Evolutionary conservation across 2,113 vertebrate genomes (phyloP), one percentile per base, ranked within the genome.

Genomic region (Pelecanus crispus): DNA sequence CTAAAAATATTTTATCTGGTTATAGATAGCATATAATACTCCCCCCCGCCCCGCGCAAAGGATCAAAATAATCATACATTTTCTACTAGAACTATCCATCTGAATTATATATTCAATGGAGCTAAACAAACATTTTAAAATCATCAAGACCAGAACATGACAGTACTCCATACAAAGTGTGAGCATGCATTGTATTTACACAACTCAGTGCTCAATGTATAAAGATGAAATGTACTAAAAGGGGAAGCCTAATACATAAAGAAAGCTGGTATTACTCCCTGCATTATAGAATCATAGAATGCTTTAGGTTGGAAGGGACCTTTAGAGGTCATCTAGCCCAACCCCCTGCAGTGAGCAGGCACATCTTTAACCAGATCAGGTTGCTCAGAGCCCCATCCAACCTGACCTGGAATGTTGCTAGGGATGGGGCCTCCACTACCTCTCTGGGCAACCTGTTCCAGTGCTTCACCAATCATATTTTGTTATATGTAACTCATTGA

Each of bases 11-110:
- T 45, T 1, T 9, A 67, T 58, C 17, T 62, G 28, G 10, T 45
- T 86, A 65, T 0, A 72, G 25, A 82, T 5, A 81, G 17, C 2
- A 11, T 6, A 16, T 38, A 81, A 52, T 38, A 65, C 29, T 28
- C 2, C 4, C 13, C 6, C 6, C 11, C 17, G 3, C 16, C 3
- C 6, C 9, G 10, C 44, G 13, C 31, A 45, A 42, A 63, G 13
- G 21, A 63, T 38, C 17, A 90, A 79, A 86, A 38, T 22, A 90
- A 68, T 45, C 17, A 78, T 4, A 22, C 2, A 16, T 74, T 88
- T 86, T 53, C n/a, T 71, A 72, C 26, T 79, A 45, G 62, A 83
- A 86, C 12, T 31, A 67, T 47, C 13, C n/a, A 52, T 26, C 26
- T 52, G 11, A 82, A 66, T 62, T 24, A 17, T 8, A 7, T 32